Evolutionary conservation across 2,888 invertebrate species (phyloP).

Genomic region (Stictocephala bisonia): DNA sequence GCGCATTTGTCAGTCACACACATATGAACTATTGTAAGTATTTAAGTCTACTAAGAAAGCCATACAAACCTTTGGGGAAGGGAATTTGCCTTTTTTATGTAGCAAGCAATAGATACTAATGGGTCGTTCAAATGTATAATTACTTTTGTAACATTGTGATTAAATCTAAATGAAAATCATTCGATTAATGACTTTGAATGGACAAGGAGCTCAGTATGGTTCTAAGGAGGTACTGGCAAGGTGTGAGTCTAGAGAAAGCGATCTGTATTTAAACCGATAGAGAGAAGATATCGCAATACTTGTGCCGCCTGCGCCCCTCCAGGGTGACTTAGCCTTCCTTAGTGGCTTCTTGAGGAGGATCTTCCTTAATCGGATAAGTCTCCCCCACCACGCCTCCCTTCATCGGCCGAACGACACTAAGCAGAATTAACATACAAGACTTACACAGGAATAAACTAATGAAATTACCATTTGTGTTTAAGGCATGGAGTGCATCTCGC

Average conservation of each 20-base stretch:
- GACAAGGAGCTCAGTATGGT: no score
- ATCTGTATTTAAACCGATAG: neutral
- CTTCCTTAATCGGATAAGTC: constrained; percentile 46
- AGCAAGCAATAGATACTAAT: no score
- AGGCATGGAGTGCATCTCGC: constrained; percentile 7
- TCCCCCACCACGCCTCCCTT: neutral
- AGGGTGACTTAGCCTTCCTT: constrained; percentile 18
- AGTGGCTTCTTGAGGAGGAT: constrained; percentile 46
- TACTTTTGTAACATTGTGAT: no score
- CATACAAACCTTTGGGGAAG: no score
- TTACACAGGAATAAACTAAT: constrained; percentile 46
- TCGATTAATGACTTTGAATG: no score
- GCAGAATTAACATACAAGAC: constrained; percentile 44
- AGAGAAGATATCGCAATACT: constrained; percentile 26
- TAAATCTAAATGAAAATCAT: no score
- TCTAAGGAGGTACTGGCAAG: no score
- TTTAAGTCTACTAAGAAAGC: no score
- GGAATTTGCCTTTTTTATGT: no score
- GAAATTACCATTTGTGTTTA: constrained; percentile 31
- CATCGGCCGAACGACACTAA: constrained; percentile 33
- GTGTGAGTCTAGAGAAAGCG: neutral
- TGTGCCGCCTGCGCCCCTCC: constrained; percentile 27
- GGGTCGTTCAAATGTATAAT: no score
- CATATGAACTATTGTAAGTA: no score
- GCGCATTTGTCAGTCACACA: no score